Base-by-base conservation (phyloP, 1,140 invertebrate genomes). In the Myzus persicae region DNA sequence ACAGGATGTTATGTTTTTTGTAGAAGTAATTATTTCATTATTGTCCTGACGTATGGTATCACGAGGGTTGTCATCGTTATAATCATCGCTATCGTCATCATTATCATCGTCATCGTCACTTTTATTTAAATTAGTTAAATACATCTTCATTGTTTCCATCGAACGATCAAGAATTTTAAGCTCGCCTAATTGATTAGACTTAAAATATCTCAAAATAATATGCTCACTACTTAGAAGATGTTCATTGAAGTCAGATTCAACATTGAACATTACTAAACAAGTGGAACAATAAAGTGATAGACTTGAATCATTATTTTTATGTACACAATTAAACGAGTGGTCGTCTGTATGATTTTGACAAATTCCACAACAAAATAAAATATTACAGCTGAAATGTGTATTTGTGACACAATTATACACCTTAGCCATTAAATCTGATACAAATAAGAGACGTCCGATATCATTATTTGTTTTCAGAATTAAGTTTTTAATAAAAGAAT, bases 181-280 rank as follows among this genome's bases (percentile, higher is more conserved):
- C 0, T 89, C 46, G 0, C n/a, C 38, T 38, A 54, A 11, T 51
- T 36, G 18, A 54, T 89, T 89, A 24, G 88, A 9, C 26, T 54
- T 89, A 38, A 51, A 89, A 89, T 89, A 89, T 89, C 54, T 51
- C 36, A 89, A 40, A 38, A 89, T 51, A 51, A 89, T 89, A 51
- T 89, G 88, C 24, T 89, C 88, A 89, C 46, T 89, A 51, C 36
- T 51, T 26, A 51, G 2, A 89, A 51, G 44, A 89, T 89, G 88
- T 22, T 89, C 46, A 26, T 14, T 26, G 9, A 40, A 89, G 36
- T 89, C 88, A 89, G 88, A 51, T 1, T 26, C 0, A 9, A 54
- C 38, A 51, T 89, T 89, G 9, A 89, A 89, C 4, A 36, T 6
- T 36, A 89, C 24, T 89, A 51, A 89, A 89, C 88, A 89, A 89